phyloP scores from a whole-genome alignment of 2,113 vertebrate genomes.

The Calypte anna region DNA sequence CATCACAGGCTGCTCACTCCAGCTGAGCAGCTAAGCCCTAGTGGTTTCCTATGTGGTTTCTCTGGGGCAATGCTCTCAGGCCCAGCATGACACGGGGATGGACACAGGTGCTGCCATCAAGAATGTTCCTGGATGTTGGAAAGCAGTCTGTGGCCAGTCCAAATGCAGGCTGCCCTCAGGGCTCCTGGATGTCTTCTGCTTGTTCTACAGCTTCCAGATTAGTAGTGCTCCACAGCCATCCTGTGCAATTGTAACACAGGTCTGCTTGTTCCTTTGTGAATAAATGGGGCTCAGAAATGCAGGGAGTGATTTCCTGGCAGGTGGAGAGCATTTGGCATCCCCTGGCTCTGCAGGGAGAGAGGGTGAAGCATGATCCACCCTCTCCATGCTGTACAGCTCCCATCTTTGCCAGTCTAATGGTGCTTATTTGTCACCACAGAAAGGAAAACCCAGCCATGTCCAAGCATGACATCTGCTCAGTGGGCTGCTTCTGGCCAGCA shows the following conservation, averaged over 20 bases:
- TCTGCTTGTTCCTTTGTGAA: background rate
- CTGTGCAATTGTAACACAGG: background rate
- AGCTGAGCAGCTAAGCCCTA: background rate
- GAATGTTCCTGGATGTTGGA: background rate
- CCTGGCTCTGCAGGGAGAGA: background rate
- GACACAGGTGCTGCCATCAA: background rate
- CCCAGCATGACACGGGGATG: background rate
- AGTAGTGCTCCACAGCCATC: background rate
- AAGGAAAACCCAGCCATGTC: conserved; percentile 53
- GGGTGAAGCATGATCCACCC: background rate
- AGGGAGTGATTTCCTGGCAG: background rate
- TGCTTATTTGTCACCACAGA: conserved; percentile 25
- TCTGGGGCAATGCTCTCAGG: background rate
- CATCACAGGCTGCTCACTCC: background rate
- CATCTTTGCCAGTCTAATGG: background rate
- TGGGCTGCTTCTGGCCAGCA: background rate
- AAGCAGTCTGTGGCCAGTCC: background rate
- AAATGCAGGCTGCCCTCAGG: background rate
- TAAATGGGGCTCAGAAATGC: background rate
- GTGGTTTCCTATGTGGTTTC: background rate
- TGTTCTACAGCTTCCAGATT: background rate
- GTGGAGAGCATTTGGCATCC: background rate
- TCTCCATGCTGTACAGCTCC: background rate
- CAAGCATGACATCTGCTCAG: conserved; percentile 24
- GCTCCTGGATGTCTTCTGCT: background rate